Base-by-base conservation (phyloP, 2,888 invertebrate genomes). In the Lysandra bellargus region DNA sequence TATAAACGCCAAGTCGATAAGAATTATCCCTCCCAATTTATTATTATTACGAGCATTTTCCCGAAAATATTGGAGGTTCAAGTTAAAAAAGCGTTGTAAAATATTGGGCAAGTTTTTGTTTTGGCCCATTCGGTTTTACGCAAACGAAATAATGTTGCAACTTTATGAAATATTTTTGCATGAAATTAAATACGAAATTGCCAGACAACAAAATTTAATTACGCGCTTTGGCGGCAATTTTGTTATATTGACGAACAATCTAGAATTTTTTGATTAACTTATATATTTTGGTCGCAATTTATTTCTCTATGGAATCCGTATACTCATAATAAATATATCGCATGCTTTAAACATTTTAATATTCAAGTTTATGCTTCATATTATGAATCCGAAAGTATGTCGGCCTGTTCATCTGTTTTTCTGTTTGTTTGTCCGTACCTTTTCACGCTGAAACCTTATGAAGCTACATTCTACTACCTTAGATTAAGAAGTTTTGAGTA, bases 11-110 rank as follows among this genome's bases (percentile, higher is more conserved):
- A 9, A 74, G 1, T 44, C 44, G 74, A 74, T 74, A 74, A 74
- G 44, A 74, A 74, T 44, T 74, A 69, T 69, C 69, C 44, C 44
- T 23, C 7, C n/a, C 7, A 74, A 44, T 74, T 74, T 74, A 74
- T 74, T n/a, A 23, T 44, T 74, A 44, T 74, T 9, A 74, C 6
- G 44, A n/a, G 7, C 1, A 69, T 69, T 69, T 17, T 6, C 33
- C 14, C 14, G 5, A 33, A 69, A 69, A 30, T 61, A 61, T 61
- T 23, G 6, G 61, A 64, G 12, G 23, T 64, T 64, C 23, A 30
- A 64, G 64, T 30, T 64, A 64, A 64, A 64, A 30, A 12, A 64
- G 30, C 64, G 23, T 12, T 64, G 64, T 30, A 64, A 64, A 64
- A 30, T 64, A 64, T 64, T 64, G 30, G 2, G 30, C 12, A 64